Base-by-base conservation (phyloP, 2,888 invertebrate genomes). In the Mythimna impura region DNA sequence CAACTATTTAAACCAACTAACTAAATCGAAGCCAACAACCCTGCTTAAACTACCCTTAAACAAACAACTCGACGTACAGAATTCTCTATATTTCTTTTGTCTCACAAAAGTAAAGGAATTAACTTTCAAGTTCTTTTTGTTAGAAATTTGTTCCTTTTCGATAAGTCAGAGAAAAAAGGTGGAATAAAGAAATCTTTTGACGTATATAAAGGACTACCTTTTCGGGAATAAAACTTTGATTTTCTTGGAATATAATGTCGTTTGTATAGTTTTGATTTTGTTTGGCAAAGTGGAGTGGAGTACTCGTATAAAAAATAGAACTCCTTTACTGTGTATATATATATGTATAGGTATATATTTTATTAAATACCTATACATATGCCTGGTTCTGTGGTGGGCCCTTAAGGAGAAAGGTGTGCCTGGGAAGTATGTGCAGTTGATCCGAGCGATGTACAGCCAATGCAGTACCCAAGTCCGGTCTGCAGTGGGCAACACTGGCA, bases 121-220 rank as follows among this genome's bases (percentile, higher is more conserved):
- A 80, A 85, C 80, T 82, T 80, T 47, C 65, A 69, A 80, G 84
- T 80, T 68, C 80, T 80, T 86, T 85, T 82, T 78, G 76, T 82
- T 72, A 10, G 17, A 67, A 84, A 85, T 76, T 85, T 76, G 58
- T 52, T 36, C 79, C 75, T 72, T 83, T 76, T 67, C 71, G 63
- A 82, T 81, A 66, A 77, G 70, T 47, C 52, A 66, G 55, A 36
- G 65, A 62, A 72, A 81, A 47, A 83, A 80, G 76, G 73, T 78
- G 81, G 71, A 81, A 70, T 57, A 68, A 63, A 71, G 64, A 82
- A 81, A 86, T 85, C 83, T 85, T 83, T 81, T 85, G 80, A 83
- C 67, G 78, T 66, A 77, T 83, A 82, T 74, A 79, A 75, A 66
- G 69, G 71, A 62, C 61, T 72, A 71, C 60, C 71, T 72, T 73